These are phyloP conservation scores for Drosophila mimetica DNA, from an alignment of 2,888 invertebrate genomes.

Conservation along the genomic window DNA sequence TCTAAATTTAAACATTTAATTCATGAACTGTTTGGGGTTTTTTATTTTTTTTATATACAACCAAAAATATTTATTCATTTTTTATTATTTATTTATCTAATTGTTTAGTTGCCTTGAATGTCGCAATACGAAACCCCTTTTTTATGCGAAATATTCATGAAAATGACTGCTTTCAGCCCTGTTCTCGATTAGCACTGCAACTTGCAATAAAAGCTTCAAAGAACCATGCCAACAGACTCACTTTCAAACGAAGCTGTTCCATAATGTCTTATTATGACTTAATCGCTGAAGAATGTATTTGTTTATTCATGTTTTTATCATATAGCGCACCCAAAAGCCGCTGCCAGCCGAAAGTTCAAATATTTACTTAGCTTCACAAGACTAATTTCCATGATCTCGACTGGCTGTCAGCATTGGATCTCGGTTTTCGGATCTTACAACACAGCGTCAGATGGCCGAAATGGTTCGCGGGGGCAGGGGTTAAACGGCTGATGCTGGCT, in stretches of 20 bases:
- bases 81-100: too few relatives aligned
- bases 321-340: conserved; percentile 28
- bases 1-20: too few relatives aligned
- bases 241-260: not conserved
- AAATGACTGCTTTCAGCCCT: not conserved
- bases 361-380: conserved; percentile 48
- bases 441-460: conserved; percentile 18
- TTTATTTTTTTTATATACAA: too few relatives aligned
- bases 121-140: too few relatives aligned
- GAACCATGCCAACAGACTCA: not conserved
- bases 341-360: conserved; percentile 37
- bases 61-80: too few relatives aligned
- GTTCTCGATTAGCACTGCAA: not conserved
- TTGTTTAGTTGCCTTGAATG: too few relatives aligned
- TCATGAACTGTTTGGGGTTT: too few relatives aligned
- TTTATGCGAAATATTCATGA: too few relatives aligned
- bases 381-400: conserved; percentile 43
- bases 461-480: conserved; percentile 4
- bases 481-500: conserved; percentile 40
- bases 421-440: conserved; percentile 26
- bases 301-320: not conserved
- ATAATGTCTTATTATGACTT: not conserved
- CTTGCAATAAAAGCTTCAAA: not conserved
- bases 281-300: not conserved
- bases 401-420: conserved; percentile 25